Evolutionary conservation across 2,888 invertebrate species (phyloP).

Genomic region (Miltochrista miniata): DNA sequence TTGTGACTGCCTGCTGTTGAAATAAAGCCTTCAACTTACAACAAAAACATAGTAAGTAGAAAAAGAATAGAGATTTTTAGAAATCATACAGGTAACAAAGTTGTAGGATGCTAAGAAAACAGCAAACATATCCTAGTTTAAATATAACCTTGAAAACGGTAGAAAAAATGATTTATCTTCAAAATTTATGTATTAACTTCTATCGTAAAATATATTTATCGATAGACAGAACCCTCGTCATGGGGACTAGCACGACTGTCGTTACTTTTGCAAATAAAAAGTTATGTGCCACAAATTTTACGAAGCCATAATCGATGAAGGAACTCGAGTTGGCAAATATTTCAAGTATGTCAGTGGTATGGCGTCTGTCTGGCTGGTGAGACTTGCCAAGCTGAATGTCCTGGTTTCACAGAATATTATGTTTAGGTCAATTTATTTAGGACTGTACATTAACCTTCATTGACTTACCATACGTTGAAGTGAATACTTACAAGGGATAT

Average conservation of each 20-base stretch:
- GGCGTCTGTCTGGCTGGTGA: conserved; percentile 57
- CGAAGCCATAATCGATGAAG: conserved; percentile 34
- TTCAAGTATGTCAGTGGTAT: conserved; percentile 53
- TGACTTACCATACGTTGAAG: too few relatives aligned
- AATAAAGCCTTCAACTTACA: too few relatives aligned
- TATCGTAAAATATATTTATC: conserved; percentile 18
- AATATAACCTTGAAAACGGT: too few relatives aligned
- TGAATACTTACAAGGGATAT: too few relatives aligned
- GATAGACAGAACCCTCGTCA: conserved; percentile 26
- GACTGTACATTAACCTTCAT: neutral
- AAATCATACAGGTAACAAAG: too few relatives aligned
- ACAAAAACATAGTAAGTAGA: too few relatives aligned
- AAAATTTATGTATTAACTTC: conserved; percentile 24
- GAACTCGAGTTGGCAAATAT: conserved; percentile 58
- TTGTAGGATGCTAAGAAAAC: too few relatives aligned
- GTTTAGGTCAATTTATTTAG: conserved; percentile 21
- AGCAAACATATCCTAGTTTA: too few relatives aligned
- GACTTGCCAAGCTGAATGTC: conserved; percentile 54
- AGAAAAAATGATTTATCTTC: neutral
- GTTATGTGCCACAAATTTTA: conserved; percentile 18
- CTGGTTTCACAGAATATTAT: conserved; percentile 42
- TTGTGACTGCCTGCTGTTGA: too few relatives aligned
- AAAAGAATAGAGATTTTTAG: too few relatives aligned
- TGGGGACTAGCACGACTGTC: conserved; percentile 6
- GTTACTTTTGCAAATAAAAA: conserved; percentile 26